Percentiles rank a stretch among this genome's conserved stretches.
Evolutionary conservation across 2,113 vertebrate genomes (phyloP).

Genomic region (human): DNA sequence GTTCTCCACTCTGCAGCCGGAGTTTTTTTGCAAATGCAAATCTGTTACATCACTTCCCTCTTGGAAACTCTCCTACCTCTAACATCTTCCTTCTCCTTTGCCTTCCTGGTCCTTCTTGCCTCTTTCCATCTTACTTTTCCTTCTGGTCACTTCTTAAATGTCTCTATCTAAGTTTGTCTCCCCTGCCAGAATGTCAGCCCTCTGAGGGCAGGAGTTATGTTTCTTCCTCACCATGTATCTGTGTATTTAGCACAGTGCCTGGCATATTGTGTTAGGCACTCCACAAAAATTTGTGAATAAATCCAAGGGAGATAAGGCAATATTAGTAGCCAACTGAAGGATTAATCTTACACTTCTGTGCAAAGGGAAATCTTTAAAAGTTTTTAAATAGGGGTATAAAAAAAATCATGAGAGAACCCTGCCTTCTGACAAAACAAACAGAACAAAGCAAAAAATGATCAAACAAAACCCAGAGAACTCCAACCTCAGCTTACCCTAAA

Average conservation of each 20-base stretch:
- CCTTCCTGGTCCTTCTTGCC: neutral
- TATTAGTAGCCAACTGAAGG: conserved; percentile 20
- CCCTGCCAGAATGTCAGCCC: neutral
- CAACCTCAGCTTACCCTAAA: neutral
- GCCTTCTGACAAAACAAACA: neutral
- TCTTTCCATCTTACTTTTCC: neutral
- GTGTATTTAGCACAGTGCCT: neutral
- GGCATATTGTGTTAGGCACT: neutral
- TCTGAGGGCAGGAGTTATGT: conserved; percentile 11
- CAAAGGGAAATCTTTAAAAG: conserved; percentile 29
- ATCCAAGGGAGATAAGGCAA: neutral
- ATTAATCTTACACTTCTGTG: neutral
- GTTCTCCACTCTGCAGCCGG: neutral
- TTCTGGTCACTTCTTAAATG: conserved; percentile 18
- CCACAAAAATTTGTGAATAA: conserved; percentile 16
- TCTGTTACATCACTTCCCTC: neutral
- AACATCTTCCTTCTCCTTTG: neutral
- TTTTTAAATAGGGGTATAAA: conserved; percentile 9
- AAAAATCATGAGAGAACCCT: conserved; percentile 30
- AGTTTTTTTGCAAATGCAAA: conserved; percentile 27
- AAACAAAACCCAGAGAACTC: neutral
- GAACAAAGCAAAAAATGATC: neutral
- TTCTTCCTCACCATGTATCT: conserved; percentile 37
- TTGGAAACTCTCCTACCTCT: conserved; percentile 4
- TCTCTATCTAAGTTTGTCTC: conserved; percentile 13